phyloP scores from a whole-genome alignment of 2,888 invertebrate species.

The Sarcophaga variegata region DNA sequence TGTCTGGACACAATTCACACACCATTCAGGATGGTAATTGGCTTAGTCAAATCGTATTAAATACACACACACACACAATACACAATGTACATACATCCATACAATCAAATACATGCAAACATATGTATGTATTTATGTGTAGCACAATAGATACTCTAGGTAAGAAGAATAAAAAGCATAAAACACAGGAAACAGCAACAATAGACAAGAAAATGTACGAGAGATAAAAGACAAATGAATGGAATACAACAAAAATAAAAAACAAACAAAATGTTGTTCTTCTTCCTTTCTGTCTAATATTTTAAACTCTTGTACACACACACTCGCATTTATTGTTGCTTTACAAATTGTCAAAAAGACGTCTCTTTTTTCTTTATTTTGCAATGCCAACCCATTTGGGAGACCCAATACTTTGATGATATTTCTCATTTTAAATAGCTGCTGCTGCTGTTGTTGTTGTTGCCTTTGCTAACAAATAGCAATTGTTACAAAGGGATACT shows the following conservation, averaged over 20 bases:
- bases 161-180: slow-evolving; percentile 20
- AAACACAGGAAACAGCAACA: slow-evolving; percentile 29
- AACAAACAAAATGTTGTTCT: too few relatives aligned
- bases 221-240: slow-evolving; percentile 9
- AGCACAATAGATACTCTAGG: not conserved
- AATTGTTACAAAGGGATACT: not conserved
- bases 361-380: not conserved
- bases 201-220: not conserved
- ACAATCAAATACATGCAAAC: slow-evolving; percentile 39
- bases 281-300: not conserved
- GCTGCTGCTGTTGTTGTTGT: not conserved
- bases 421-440: slow-evolving; percentile 10
- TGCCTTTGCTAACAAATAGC: too few relatives aligned
- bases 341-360: slow-evolving; percentile 51
- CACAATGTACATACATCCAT: slow-evolving; percentile 9
- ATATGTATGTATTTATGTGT: not conserved
- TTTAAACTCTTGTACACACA: not conserved
- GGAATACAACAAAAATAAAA: slow-evolving; percentile 21
- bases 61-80: slow-evolving; percentile 46
- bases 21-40: slow-evolving; percentile 71
- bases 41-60: slow-evolving; percentile 71
- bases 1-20: slow-evolving; percentile 70
- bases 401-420: slow-evolving; percentile 34
- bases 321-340: not conserved
- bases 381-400: slow-evolving; percentile 7